A percentile compares a stretch with the other conserved stretches of the same genome.
Evolutionary conservation across 2,113 vertebrate genomes (phyloP).

Genomic region (Rhodinocichla rosea): DNA sequence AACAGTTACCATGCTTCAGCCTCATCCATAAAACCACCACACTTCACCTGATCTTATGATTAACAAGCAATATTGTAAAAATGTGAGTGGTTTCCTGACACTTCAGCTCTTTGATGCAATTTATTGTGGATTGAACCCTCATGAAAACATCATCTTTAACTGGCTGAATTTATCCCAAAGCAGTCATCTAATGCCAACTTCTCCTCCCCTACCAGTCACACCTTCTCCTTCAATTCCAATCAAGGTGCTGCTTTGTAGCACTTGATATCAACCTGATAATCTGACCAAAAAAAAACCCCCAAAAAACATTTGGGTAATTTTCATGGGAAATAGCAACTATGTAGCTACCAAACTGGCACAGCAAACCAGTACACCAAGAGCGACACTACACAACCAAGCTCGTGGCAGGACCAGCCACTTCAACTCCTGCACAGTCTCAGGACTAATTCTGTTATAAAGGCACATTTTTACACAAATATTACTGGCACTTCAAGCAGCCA

Average conservation of each 20-base stretch:
- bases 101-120: neutral
- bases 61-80: neutral
- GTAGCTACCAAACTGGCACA: neutral
- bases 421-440: neutral
- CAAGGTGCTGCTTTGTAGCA: neutral
- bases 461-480: neutral
- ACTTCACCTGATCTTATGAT: neutral
- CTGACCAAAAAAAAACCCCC: accelerated
- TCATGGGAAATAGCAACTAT: neutral
- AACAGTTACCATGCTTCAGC: neutral
- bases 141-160: neutral
- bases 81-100: neutral
- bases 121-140: neutral
- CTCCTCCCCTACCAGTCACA: neutral
- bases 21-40: neutral
- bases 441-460: neutral
- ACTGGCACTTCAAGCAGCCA: neutral
- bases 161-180: neutral
- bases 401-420: neutral
- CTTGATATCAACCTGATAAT: neutral
- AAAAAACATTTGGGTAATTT: neutral
- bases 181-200: neutral
- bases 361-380: accelerated
- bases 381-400: neutral
- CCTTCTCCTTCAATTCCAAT: neutral